Base-by-base conservation (phyloP, 2,888 invertebrate genomes). In the Tipula lateralis region DNA sequence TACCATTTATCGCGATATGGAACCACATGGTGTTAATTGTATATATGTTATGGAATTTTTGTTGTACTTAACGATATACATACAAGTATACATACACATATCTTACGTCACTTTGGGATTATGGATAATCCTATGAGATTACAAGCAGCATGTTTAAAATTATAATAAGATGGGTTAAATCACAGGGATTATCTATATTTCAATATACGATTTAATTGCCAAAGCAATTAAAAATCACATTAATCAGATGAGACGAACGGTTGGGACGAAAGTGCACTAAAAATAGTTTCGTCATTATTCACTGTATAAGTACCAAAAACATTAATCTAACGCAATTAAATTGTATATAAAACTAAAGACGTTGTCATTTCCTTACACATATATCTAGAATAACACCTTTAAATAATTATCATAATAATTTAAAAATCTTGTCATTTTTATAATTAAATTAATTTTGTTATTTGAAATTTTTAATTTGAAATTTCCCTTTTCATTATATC, bases 21-120 rank as follows among this genome's bases (percentile, higher is more conserved):
- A 66, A 66, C 66, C 66, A 66, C 66, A 66, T 66, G 66, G 66
- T 66, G 19, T 66, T 66, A 66, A 66, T 66, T 66, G n/a, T n/a
- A n/a, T n/a, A n/a, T n/a, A 50, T 50, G 44, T 7, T 50, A 50
- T 50, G 16, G 44, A 16, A 16, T 50, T 24, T n/a, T 66, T 66
- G 66, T 66, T 66, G 24, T 66, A 66, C 16, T 16, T 44, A 44
- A 66, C 19, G 66, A 66, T 24, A 9, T 66, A 6, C 16, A 16
- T 50, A 16, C n/a, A n/a, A n/a, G 19, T 66, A 9, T 66, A 12
- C 24, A 4, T 50, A 16, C 44, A 16, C 16, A 66, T 24, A 66
- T 66, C 66, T 66, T 24, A 66, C 24, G 66, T 66, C 66, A 66
- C 66, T 66, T 16, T 66, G 66, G 24, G 66, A 66, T 66, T 66